phyloP scores from a whole-genome alignment of 2,113 vertebrate genomes.

The Polypterus senegalus region DNA sequence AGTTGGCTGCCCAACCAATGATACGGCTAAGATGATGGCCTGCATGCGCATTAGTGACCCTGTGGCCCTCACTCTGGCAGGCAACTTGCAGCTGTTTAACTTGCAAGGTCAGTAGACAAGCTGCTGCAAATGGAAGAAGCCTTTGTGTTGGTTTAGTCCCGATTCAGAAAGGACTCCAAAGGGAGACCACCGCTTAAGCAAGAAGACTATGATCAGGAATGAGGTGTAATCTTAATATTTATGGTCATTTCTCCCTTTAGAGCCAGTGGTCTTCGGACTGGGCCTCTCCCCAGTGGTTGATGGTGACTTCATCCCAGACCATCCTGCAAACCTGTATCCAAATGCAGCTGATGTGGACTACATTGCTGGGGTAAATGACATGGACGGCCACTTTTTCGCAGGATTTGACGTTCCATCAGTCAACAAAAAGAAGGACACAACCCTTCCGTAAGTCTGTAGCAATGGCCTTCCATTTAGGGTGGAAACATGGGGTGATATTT shows the following conservation, averaged over 20 bases:
- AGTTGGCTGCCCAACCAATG: constrained; percentile 60
- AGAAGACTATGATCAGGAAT: too few relatives aligned
- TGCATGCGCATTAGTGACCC: constrained; percentile 65
- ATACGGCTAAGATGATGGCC: constrained; percentile 33
- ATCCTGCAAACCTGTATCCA: constrained; percentile 56
- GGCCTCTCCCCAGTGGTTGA: constrained; percentile 60
- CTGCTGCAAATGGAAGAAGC: too few relatives aligned
- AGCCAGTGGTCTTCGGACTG: constrained; percentile 52
- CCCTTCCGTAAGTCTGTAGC: constrained; percentile 45
- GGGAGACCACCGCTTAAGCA: too few relatives aligned
- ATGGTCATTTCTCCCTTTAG: constrained; percentile 35
- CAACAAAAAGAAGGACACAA: constrained; percentile 35
- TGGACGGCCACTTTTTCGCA: constrained; percentile 77
- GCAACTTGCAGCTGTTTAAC: constrained; percentile 27
- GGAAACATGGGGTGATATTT: too few relatives aligned
- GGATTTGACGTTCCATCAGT: constrained; percentile 55
- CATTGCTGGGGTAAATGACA: constrained; percentile 68
- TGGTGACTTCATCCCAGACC: constrained; percentile 76
- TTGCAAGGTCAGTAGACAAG: constrained; percentile 40
- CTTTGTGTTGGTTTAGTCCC: too few relatives aligned
- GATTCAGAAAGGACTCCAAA: too few relatives aligned
- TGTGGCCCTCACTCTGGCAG: constrained; percentile 51
- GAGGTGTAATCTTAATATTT: not conserved
- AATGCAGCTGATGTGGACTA: constrained; percentile 73
- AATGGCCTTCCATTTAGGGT: too few relatives aligned